Evolutionary conservation across 1,140 invertebrate genomes (phyloP).

Genomic region (Papilio glaucus): DNA sequence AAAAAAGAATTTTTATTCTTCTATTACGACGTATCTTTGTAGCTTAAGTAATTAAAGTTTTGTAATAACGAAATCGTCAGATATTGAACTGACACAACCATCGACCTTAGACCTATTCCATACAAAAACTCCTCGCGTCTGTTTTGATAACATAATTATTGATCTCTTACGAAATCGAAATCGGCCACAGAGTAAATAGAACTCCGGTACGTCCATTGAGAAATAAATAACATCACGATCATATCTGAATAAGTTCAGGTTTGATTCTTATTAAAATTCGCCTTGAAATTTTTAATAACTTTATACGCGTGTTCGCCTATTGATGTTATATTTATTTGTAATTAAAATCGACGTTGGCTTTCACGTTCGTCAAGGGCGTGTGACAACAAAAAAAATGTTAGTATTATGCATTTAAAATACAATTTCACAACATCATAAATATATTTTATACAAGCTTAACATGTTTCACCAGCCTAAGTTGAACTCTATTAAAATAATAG

Average conservation of each 20-base stretch:
- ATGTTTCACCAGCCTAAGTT: no score
- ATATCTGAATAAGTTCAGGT: constrained; percentile 4
- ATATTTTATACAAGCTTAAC: no score
- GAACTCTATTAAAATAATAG: no score
- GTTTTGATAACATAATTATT: constrained; percentile 22
- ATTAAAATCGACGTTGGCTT: constrained; percentile 12
- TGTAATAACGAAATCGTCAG: neutral
- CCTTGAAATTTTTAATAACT: constrained; percentile 33
- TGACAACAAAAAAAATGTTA: neutral
- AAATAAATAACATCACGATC: constrained; percentile 19
- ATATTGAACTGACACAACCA: neutral
- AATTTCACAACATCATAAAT: no score
- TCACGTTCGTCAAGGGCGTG: constrained; percentile 21
- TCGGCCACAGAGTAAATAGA: neutral
- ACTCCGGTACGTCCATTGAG: neutral
- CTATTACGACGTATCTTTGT: neutral
- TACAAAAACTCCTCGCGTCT: constrained; percentile 8
- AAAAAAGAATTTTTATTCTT: no score
- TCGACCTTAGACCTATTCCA: constrained; percentile 23
- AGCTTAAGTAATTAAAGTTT: neutral
- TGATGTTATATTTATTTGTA: constrained; percentile 14
- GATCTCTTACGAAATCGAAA: constrained; percentile 19
- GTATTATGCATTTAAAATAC: neutral
- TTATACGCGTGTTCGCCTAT: constrained; percentile 3
- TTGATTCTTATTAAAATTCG: constrained; percentile 1